Percentiles rank a stretch among this genome's conserved stretches.
Conservation (phyloP, 2,797 vertebrate genomes). For the Gephyroberyx darwinii region DNA sequence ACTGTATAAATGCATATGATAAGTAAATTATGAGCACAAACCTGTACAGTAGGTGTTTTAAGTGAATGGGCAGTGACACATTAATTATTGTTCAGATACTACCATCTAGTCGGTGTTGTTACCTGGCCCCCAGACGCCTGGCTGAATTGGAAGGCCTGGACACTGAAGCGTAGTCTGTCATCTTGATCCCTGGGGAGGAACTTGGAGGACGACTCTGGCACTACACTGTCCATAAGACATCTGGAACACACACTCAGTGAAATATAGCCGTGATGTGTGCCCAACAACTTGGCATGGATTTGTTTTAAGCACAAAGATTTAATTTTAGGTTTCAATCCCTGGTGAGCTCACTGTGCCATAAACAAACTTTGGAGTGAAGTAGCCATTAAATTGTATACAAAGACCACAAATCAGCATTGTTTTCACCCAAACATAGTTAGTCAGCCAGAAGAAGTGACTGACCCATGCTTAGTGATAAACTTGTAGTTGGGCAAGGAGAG, state of each 20-base stretch:
- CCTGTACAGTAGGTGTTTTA: too few relatives aligned
- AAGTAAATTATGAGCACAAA: too few relatives aligned
- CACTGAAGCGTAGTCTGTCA: constrained; percentile 60
- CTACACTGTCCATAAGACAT: constrained; percentile 64
- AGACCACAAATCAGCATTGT: too few relatives aligned
- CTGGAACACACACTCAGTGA: constrained; percentile 35
- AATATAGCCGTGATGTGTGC: neutral
- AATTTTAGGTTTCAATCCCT: neutral
- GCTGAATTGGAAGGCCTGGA: constrained; percentile 60
- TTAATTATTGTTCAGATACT: too few relatives aligned
- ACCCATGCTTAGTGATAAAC: constrained; percentile 67
- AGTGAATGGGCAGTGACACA: too few relatives aligned
- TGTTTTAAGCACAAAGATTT: neutral
- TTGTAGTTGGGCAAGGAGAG: constrained; percentile 58
- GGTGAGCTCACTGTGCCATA: too few relatives aligned
- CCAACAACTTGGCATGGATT: neutral
- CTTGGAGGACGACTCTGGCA: constrained; percentile 60
- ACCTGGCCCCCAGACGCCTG: constrained; percentile 45
- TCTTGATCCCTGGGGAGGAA: constrained; percentile 45
- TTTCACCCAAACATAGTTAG: neutral
- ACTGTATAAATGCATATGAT: too few relatives aligned
- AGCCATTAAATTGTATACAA: too few relatives aligned
- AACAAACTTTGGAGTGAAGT: too few relatives aligned
- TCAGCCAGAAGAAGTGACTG: constrained; percentile 7
- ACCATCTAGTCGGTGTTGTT: neutral